Percentiles rank a stretch among this genome's conserved stretches.
Evolutionary conservation across 2,888 invertebrate genomes (phyloP).

Genomic region (Azorinus chamasolen): DNA sequence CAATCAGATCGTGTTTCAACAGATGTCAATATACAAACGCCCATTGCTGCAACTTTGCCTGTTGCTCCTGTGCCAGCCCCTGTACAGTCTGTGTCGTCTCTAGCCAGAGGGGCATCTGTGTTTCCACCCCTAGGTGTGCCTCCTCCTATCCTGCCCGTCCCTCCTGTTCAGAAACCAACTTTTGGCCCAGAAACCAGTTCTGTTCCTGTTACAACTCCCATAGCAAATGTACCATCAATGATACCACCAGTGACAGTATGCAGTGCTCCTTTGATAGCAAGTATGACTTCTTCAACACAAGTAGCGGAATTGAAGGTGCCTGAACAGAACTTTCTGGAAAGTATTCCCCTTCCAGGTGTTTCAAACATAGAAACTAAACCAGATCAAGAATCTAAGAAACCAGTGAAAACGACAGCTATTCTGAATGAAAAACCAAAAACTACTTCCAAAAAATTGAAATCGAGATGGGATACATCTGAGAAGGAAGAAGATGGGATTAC

Average conservation of each 20-base stretch:
- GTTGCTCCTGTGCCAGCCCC: background rate
- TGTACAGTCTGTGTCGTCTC: background rate
- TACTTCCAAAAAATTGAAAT: slow-evolving; percentile 11
- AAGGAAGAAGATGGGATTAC: background rate
- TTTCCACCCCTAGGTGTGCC: background rate
- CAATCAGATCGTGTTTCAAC: background rate
- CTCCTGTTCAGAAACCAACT: background rate
- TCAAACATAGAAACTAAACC: too few species aligned
- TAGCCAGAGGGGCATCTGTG: background rate
- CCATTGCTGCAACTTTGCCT: background rate
- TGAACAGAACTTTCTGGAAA: background rate
- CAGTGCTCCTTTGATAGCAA: too few species aligned
- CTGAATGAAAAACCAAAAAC: background rate
- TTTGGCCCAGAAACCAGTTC: too few species aligned
- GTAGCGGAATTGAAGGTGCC: background rate
- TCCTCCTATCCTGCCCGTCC: background rate
- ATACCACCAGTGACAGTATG: too few species aligned
- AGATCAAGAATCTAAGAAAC: too few species aligned
- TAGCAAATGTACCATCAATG: too few species aligned
- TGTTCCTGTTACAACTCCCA: too few species aligned
- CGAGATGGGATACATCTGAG: slow-evolving; percentile 45
- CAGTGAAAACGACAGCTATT: too few species aligned
- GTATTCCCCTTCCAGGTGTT: too few species aligned
- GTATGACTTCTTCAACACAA: background rate
- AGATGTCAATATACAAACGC: background rate